Base-by-base conservation (phyloP, 2,113 vertebrate genomes). In the Chrysemys picta region DNA sequence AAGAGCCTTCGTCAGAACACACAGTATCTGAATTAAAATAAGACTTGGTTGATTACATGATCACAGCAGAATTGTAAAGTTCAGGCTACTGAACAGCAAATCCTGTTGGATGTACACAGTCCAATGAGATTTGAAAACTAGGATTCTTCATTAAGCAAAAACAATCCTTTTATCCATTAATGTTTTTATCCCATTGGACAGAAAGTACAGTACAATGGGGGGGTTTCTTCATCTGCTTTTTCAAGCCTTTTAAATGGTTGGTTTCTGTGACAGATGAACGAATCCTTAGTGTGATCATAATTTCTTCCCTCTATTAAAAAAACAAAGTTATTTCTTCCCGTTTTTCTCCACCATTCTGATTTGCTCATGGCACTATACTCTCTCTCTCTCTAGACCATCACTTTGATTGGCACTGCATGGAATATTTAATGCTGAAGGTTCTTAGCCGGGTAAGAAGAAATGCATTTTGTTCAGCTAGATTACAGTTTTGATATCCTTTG, bases 121-220 rank as follows among this genome's bases (percentile, higher is more conserved):
- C 38, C 82, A 89, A 3, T 16, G 65, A 95, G 62, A 94, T 84
- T 84, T 87, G 76, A 93, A 92, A 86, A 69, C 42, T 81, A 13
- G 59, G 88, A 86, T 88, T 91, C 81, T 93, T 97, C 78, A 59
- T 94, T 94, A 92, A 89, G 83, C 31, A 89, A 94, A 96, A 90
- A 10, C 21, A 85, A 86, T 91, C 89, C 75, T 96, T 96, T 93
- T 76, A 87, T 91, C 38, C n/a, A 50, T 91, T n/a, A 87, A 72
- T 45, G 54, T 89, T 79, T 93, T 95, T 89, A 91, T 80, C 86
- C 90, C 47, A 54, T 6, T 52, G 87, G 50, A 82, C 50, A 87
- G 57, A 84, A 90, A 84, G n/a, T 19, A 29, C 69, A 2, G 10
- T 3, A 53, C 5, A 54, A 81, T 4, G 24, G 5, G 42, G 90